Evolutionary conservation across 2,797 vertebrate genomes (phyloP), one percentile per base, ranked within the genome.

Genomic region (Urosaurus nigricauda): DNA sequence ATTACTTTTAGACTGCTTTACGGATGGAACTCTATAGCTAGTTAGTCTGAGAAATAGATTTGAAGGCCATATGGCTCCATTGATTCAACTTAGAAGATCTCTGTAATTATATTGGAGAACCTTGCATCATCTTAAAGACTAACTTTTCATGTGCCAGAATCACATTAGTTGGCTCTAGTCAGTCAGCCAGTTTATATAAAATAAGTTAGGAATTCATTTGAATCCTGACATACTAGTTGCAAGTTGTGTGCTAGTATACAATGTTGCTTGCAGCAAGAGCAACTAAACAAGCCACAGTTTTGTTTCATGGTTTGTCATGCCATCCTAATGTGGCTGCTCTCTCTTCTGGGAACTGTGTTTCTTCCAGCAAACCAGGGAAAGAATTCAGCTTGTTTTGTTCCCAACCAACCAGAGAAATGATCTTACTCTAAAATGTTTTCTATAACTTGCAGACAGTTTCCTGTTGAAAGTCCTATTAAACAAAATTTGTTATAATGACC

Each of bases 11-110:
- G 47, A 9, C 47, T 51, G 47, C 47, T 9, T 51, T 51, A 51
- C 1, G 65, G 32, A 35, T 35, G 70, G n/a, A 35, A 35, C 32
- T 5, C 11, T 13, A 14, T 13, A 70, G 68, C 32, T 4, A 71
- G 93, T 93, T 75, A 53, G 4, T 19, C 32, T 88, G 91, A 90
- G 90, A 86, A 77, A 93, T 9, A 47, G 29, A 5, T 83, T 47
- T 65, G 32, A n/a, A 56, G 32, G 51, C 78, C 32, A 58, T n/a
- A 17, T 21, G 29, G 37, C 47, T 14, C 14, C 37, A 29, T 8
- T 65, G 37, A 16, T 71, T 71, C 70, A 12, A 65, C 63, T 8
- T 65, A 65, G 63, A 29, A 65, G 26, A 29, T 29, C 63, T 29
- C 5, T 65, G 26, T 65, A 26, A 29, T 68, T 68, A 29, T 68